Evolutionary conservation across 2,888 invertebrate genomes (phyloP).

Genomic region (Cryptocheilus praepositus): DNA sequence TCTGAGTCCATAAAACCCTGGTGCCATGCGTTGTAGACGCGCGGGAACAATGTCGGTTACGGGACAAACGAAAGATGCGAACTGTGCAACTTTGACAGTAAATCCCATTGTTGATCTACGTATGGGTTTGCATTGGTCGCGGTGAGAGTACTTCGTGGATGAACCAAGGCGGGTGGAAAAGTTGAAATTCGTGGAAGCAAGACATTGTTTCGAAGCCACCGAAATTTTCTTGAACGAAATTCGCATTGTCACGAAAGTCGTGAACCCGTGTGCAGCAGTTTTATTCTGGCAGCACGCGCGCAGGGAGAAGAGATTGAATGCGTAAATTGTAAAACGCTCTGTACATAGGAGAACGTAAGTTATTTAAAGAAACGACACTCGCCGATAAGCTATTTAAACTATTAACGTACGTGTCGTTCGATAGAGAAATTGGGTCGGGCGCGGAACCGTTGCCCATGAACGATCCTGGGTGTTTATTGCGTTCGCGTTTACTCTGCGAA

Average conservation of each 20-base stretch:
- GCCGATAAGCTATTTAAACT: slow-evolving; percentile 65
- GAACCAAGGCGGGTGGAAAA: background rate
- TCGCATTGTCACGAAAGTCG: slow-evolving; percentile 25
- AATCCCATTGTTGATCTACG: too few relatives aligned
- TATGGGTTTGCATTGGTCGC: too few relatives aligned
- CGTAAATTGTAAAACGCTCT: slow-evolving; percentile 36
- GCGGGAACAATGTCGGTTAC: too few relatives aligned
- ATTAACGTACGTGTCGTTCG: slow-evolving; percentile 32
- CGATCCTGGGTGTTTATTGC: slow-evolving; percentile 11
- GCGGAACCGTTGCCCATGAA: background rate
- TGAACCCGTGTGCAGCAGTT: too few relatives aligned
- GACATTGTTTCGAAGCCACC: background rate
- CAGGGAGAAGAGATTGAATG: background rate
- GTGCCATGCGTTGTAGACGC: too few relatives aligned
- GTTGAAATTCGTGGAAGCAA: background rate
- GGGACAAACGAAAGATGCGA: too few relatives aligned
- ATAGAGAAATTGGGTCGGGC: background rate
- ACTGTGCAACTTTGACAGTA: too few relatives aligned
- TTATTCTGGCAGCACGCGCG: slow-evolving; percentile 25
- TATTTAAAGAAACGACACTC: slow-evolving; percentile 52
- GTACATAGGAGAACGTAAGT: slow-evolving; percentile 61
- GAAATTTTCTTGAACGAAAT: slow-evolving; percentile 17
- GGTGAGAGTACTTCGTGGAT: too few relatives aligned
- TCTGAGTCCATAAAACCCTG: too few relatives aligned
- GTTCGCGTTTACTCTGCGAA: slow-evolving; percentile 36